Evolutionary conservation across 2,113 vertebrate species (phyloP).

Genomic region (Ranitomeya imitator): DNA sequence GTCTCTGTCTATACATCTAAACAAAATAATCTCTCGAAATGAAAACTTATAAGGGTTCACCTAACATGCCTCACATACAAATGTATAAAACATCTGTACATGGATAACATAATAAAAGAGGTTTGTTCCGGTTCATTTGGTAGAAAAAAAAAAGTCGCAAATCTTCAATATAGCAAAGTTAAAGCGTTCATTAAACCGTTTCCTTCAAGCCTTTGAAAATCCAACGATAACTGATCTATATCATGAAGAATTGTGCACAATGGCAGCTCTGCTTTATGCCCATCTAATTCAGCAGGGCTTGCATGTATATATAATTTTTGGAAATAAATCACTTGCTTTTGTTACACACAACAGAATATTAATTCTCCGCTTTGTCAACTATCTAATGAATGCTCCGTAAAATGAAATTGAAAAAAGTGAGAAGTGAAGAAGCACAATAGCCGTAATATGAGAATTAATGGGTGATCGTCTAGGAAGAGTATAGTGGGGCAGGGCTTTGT

Average conservation of each 20-base stretch:
- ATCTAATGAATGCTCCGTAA: neutral
- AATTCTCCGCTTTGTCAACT: neutral
- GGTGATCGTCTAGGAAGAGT: constrained; percentile 29
- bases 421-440: neutral
- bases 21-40: neutral
- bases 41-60: neutral
- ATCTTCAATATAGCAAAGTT: neutral
- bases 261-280: neutral
- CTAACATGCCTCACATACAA: neutral
- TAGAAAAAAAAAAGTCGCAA: neutral
- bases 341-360: neutral
- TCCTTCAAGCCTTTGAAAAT: too few relatives aligned
- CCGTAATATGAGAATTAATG: neutral
- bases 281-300: neutral
- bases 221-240: neutral
- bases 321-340: neutral
- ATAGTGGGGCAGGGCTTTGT: constrained; percentile 33
- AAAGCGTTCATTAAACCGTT: neutral
- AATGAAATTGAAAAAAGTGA: neutral
- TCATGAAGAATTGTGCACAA: neutral
- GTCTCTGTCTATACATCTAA: neutral
- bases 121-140: neutral
- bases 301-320: neutral
- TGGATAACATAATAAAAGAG: neutral
- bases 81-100: neutral